phyloP scores from a whole-genome alignment of 2,797 vertebrate species.

The Vespertilio murinus region DNA sequence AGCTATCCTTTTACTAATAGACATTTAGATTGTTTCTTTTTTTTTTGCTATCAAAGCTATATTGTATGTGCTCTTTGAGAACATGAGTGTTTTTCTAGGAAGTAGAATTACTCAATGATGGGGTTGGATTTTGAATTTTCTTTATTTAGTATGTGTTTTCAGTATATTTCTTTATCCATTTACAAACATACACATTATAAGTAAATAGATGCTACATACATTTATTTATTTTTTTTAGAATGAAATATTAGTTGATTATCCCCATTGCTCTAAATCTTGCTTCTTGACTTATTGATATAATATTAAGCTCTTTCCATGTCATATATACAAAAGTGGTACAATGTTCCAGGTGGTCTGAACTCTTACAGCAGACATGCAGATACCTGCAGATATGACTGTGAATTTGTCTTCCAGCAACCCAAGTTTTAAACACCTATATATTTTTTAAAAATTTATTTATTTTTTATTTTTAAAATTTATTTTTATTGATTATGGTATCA shows the following conservation, averaged over 20 bases:
- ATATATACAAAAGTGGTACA: not conserved
- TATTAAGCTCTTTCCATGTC: not conserved
- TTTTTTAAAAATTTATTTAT: too few relatives aligned
- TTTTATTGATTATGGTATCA: too few relatives aligned
- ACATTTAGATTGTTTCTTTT: not conserved
- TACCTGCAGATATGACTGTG: not conserved
- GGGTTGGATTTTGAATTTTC: not conserved
- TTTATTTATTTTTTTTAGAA: slow-evolving; percentile 29
- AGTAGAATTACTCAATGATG: not conserved
- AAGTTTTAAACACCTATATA: not conserved
- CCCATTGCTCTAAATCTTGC: not conserved
- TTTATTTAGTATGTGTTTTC: not conserved
- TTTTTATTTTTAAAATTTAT: too few relatives aligned
- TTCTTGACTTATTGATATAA: not conserved
- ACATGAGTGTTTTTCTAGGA: not conserved
- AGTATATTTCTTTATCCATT: not conserved
- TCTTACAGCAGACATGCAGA: not conserved
- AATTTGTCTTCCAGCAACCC: not conserved
- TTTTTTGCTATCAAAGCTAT: not conserved
- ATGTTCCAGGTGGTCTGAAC: not conserved
- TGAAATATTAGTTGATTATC: not conserved
- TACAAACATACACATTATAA: not conserved
- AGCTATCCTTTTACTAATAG: not conserved
- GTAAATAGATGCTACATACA: not conserved
- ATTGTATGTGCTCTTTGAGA: not conserved